Base-by-base conservation (phyloP, 2,113 vertebrate species). In the Arenaria interpres region DNA sequence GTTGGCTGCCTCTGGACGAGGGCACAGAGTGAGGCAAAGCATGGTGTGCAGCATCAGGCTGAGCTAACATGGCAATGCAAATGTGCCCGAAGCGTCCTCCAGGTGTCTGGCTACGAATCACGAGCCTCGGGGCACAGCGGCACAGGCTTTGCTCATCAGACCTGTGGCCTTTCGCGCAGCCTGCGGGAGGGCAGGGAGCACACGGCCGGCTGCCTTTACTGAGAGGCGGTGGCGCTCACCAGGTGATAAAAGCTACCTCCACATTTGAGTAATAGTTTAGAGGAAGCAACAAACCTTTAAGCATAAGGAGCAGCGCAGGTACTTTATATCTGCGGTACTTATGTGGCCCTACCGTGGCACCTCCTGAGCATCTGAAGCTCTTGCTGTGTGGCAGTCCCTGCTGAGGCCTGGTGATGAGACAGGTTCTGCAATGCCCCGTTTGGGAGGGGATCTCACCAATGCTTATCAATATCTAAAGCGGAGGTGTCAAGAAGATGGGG, bases 321-420 rank as follows among this genome's bases (percentile, higher is more conserved):
- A 23, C 39, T 84, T 79, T 51, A 5, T 56, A n/a, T 23, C 32
- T 46, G 46, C 3, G 6, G 35, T 56, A 50, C 43, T 46, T 63
- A 60, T 11, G 27, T 0, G 0, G 17, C 35, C 19, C n/a, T 37
- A 23, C 14, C 3, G 10, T 1, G 19, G 30, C 73, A 81, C 5
- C 5, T 69, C 21, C 63, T 43, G 73, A 56, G 22, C 28, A 43
- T 27, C 71, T 46, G 53, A 37, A 86, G 66, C 30, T 88, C 30
- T 25, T 68, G 37, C 23, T 62, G 7, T 39, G 20, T n/a, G 51
- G 7, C 1, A 0, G 6, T 66, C 33, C 18, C 63, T 4, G 4
- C n/a, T 2, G 1, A 76, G n/a, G 30, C 35, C 25, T 41, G 18
- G 25, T 0, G 2, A 43, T 0, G 6, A n/a, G n/a, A 19, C 27